Base-by-base conservation (phyloP, 2,888 invertebrate genomes). In the Hyppa rectilinea region DNA sequence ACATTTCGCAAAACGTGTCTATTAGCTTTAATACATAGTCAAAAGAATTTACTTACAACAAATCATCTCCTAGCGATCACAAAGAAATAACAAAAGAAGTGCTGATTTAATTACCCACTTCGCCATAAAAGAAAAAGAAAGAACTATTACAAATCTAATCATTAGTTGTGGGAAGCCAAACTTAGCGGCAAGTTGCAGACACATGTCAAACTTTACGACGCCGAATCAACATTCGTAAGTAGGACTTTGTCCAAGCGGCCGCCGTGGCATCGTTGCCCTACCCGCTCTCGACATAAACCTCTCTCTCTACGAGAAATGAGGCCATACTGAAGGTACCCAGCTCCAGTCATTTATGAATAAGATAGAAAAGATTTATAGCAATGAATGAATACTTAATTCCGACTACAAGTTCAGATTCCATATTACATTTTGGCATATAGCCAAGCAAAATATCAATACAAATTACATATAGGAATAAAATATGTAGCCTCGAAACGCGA, bases 381-480 rank as follows among this genome's bases (percentile, higher is more conserved):
- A 85, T 91, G 90, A 92, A 93, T 92, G 92, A 92, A 92, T 92
- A 91, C 91, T 93, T 93, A 93, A 92, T 92, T 90, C 90, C 78
- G 86, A 87, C 87, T 88, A 87, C 90, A 91, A 91, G 87, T 89
- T 89, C 89, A 81, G 88, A 86, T 88, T 87, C 90, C 88, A 93
- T 91, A 91, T 91, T 88, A 90, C 88, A 89, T 82, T 80, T 86
- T 94, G 94, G 94, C 92, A 78, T 75, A 75, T 60, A 52, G 92
- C 94, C 94, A 93, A 91, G 65, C 74, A 85, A 89, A 92, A 92
- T 92, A 92, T 90, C 92, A 90, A 92, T 92, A 92, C 89, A 90
- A 80, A 88, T 89, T 87, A 89, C 85, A 87, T 87, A 88, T 83
- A 88, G 81, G 79, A 83, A 87, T 86, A 87, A 78, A 82, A 77